These are phyloP conservation scores for Chesias legatella DNA, from an alignment of 2,888 invertebrate genomes.

Conservation along the genomic window DNA sequence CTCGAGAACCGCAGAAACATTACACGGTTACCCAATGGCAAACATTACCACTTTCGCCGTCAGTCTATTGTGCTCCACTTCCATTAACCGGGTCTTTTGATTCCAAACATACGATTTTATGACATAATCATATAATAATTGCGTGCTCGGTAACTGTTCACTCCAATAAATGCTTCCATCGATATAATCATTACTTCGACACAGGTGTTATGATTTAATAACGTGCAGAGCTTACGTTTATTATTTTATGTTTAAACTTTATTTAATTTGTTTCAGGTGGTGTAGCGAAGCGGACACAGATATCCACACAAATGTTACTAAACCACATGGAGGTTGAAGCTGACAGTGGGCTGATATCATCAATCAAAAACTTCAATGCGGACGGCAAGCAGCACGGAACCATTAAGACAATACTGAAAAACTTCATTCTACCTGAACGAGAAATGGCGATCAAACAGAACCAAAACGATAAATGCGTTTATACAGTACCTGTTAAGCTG, in stretches of 20 bases:
- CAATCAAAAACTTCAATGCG: constrained; percentile 56
- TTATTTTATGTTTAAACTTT: constrained; percentile 17
- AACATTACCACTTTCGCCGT: constrained; percentile 38
- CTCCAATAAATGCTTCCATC: constrained; percentile 16
- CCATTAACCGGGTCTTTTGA: constrained; percentile 26
- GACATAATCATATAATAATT: constrained; percentile 32
- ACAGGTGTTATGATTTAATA: constrained; percentile 9
- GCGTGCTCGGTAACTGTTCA: constrained; percentile 19
- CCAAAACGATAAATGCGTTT: constrained; percentile 59
- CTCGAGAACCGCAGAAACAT: constrained; percentile 26
- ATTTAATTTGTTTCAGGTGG: constrained; percentile 67
- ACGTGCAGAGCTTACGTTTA: constrained; percentile 8
- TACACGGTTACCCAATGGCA: constrained; percentile 27
- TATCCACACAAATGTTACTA: constrained; percentile 62
- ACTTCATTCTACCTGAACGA: constrained; percentile 62
- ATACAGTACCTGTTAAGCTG: constrained; percentile 60
- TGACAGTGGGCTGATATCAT: constrained; percentile 59
- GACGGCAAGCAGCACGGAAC: constrained; percentile 61
- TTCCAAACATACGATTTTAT: constrained; percentile 27
- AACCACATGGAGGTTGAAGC: constrained; percentile 70
- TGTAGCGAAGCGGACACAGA: constrained; percentile 60
- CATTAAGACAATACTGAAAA: constrained; percentile 63
- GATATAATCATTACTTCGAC: constrained; percentile 9
- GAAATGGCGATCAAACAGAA: constrained; percentile 73
- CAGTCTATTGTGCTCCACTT: constrained; percentile 34